Percentiles rank a stretch among this genome's conserved stretches.
These are phyloP conservation scores for Columba guinea DNA, from an alignment of 2,797 vertebrate species.

Conservation along the genomic window DNA sequence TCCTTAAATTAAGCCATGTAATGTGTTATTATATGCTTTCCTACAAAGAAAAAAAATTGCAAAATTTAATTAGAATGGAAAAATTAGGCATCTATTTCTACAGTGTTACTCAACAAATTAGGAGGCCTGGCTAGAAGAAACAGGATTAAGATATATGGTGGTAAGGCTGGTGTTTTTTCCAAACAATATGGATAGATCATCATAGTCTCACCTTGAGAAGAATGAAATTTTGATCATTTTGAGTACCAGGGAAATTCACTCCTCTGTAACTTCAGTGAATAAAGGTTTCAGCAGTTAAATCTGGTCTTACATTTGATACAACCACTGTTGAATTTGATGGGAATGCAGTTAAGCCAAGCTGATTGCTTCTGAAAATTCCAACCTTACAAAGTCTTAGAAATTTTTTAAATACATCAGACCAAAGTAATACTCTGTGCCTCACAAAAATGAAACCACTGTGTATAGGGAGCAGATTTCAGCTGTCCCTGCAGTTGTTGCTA, in stretches of 20 bases:
- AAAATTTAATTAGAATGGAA: neutral
- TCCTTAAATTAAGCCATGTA: neutral
- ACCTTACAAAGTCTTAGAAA: neutral
- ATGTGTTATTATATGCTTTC: neutral
- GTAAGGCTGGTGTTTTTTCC: neutral
- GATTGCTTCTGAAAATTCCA: slow-evolving; percentile 14
- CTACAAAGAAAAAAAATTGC: neutral
- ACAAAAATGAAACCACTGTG: neutral
- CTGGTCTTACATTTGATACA: neutral
- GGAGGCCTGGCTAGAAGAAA: neutral
- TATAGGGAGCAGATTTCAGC: neutral
- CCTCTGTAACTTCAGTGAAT: neutral
- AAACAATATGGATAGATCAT: neutral
- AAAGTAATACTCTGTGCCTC: neutral
- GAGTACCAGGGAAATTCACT: neutral
- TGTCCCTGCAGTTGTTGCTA: neutral
- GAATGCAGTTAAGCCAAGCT: neutral
- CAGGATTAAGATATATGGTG: neutral
- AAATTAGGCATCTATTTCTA: neutral
- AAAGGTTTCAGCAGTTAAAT: slow-evolving; percentile 10
- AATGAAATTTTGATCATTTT: neutral
- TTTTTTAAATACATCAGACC: neutral
- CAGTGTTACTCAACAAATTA: neutral
- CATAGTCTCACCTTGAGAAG: neutral
- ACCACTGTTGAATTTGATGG: neutral